A percentile compares a stretch with the other conserved stretches of the same genome.
Conservation (phyloP, 2,888 invertebrate genomes). For the Pardosa pseudoannulata region DNA sequence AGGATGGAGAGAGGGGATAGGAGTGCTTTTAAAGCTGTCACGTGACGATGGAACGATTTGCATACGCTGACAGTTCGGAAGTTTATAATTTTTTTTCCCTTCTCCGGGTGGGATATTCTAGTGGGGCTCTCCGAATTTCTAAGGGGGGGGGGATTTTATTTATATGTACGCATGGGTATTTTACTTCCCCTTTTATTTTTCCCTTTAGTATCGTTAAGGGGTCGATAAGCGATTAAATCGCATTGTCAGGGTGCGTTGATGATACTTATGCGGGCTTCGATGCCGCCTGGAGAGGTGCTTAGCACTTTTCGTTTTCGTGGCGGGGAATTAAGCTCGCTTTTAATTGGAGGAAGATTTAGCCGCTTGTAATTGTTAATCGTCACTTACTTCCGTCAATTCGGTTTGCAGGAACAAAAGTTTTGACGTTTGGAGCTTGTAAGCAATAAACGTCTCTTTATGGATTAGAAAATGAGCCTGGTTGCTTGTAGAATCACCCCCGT, state of each 20-base stretch:
- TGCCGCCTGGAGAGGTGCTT: too few relatives aligned
- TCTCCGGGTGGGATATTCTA: neutral
- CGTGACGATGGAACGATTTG: slow-evolving; percentile 61
- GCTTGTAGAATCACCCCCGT: too few relatives aligned
- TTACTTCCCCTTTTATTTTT: slow-evolving; percentile 14
- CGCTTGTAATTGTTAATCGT: too few relatives aligned
- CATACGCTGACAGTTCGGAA: slow-evolving; percentile 36
- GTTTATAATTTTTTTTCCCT: slow-evolving; percentile 14
- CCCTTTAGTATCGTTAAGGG: neutral
- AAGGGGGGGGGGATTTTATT: neutral
- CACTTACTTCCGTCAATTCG: too few relatives aligned
- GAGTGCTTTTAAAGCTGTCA: slow-evolving; percentile 50
- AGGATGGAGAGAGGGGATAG: slow-evolving; percentile 27
- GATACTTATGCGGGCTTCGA: too few relatives aligned
- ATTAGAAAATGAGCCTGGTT: too few relatives aligned
- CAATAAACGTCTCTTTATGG: too few relatives aligned
- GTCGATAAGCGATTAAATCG: neutral
- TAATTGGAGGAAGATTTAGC: too few relatives aligned
- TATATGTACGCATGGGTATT: neutral
- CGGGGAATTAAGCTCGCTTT: too few relatives aligned
- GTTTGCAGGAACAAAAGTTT: too few relatives aligned
- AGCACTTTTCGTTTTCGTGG: too few relatives aligned
- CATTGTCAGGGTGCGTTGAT: neutral
- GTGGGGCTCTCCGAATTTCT: neutral
- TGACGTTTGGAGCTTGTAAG: too few relatives aligned